Base-by-base conservation (phyloP, 2,113 vertebrate species). In the Condylura cristata region DNA sequence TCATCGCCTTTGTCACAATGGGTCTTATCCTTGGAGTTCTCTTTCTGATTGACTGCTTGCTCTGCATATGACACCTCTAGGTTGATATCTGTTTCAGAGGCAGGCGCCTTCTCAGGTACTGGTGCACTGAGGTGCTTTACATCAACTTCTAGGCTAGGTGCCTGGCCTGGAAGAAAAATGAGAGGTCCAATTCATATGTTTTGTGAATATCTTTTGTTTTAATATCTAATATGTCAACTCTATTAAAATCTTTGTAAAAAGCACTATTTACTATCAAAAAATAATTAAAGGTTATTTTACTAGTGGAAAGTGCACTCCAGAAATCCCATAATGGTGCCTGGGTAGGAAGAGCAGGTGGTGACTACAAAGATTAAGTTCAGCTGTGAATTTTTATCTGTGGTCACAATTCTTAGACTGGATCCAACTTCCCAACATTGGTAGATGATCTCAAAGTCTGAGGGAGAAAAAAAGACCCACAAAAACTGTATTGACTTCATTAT, bases 21-120 rank as follows among this genome's bases (percentile, higher is more conserved):
- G 51, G 37, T 89, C 76, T 76, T 98, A 94, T 97, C 98, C 96
- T 92, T 98, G 93, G 97, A 92, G 89, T 79, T 97, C 13, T 99
- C 99, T 97, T 98, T 98, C 96, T 99, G 98, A 96, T 95, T 98
- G 96, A 99, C 97, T 3, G 99, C 99, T 98, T 99, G 99, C 90
- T 99, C 99, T 8, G 99, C 98, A 98, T 99, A 99, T 0, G 99
- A 98, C 93, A 99, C 99, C 86, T 99, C 99, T 81, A 99, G 97
- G 94, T 99, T 99, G 91, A 99, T 98, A 75, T 99, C 99, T 0
- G 99, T 99, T 97, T 99, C 99, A 0, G 85, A 94, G 87, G 98
- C 72, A 0, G 85, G 93, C 22, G 76, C 1, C 12, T 98, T 97
- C 63, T 98, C 97, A 26, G 86, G 71, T 0, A 7, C 16, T 6